These are phyloP conservation scores for Otus scops DNA, from an alignment of 2,797 vertebrate species.

Conservation along the genomic window DNA sequence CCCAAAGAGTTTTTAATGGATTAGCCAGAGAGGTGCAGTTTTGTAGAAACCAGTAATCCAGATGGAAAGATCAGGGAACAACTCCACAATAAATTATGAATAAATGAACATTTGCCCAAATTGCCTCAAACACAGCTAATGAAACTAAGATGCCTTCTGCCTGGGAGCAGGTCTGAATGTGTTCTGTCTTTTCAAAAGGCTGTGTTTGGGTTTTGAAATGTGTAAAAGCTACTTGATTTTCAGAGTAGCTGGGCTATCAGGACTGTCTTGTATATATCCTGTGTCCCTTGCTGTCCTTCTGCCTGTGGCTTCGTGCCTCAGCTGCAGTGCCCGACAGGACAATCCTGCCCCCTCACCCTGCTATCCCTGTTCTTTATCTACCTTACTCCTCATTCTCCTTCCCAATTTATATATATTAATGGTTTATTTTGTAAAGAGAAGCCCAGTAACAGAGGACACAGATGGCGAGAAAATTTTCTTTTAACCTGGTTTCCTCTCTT, in stretches of 20 bases:
- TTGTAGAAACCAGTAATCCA: neutral
- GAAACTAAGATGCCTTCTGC: neutral
- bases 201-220: neutral
- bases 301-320: rapidly evolving
- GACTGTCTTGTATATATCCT: neutral
- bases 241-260: neutral
- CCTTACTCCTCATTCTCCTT: neutral
- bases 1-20: neutral
- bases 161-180: neutral
- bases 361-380: neutral
- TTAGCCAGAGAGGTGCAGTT: neutral
- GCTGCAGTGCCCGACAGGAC: rapidly evolving
- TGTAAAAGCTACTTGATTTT: neutral
- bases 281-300: neutral
- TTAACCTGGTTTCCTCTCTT: neutral
- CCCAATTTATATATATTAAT: neutral
- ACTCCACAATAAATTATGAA: neutral
- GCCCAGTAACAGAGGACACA: neutral
- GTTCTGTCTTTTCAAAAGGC: neutral
- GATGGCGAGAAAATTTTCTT: neutral
- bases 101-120: neutral
- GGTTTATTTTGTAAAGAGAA: neutral
- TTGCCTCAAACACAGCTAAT: neutral
- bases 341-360: rapidly evolving
- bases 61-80: neutral